phyloP scores from a whole-genome alignment of 1,140 invertebrate species.

The Polypedilum vanderplanki region DNA sequence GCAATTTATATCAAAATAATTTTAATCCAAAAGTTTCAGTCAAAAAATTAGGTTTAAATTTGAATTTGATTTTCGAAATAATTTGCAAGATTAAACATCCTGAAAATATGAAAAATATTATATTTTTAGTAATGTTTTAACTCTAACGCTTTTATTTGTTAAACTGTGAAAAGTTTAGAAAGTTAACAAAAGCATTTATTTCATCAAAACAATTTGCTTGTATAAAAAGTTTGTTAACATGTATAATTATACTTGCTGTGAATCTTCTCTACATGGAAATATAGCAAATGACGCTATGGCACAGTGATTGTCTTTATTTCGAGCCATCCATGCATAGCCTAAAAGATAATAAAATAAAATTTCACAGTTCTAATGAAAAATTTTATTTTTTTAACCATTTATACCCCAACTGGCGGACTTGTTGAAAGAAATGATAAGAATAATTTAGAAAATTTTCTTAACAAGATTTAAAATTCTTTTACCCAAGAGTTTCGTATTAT shows the following conservation, averaged over 20 bases:
- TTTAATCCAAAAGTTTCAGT: neutral
- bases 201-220: no score
- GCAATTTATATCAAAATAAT: neutral
- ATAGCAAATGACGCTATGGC: conserved; percentile 51
- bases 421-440: neutral
- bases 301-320: conserved; percentile 54
- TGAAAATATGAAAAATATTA: no score
- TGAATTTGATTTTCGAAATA: no score
- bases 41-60: no score
- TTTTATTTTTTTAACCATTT: no score
- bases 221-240: no score
- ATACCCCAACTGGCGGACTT: no score
- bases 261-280: conserved; percentile 39
- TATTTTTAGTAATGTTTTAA: no score
- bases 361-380: neutral
- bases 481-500: neutral
- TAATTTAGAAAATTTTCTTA: neutral
- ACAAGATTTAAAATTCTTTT: neutral
- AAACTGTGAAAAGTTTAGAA: no score
- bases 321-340: conserved; percentile 53
- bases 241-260: neutral
- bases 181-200: no score
- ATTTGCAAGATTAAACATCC: no score
- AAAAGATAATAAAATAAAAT: conserved; percentile 33
- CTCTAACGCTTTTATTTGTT: no score